Percentiles rank a stretch among this genome's conserved stretches.
These are phyloP conservation scores for Eilema griseolum DNA, from an alignment of 2,888 invertebrate species.

Conservation along the genomic window DNA sequence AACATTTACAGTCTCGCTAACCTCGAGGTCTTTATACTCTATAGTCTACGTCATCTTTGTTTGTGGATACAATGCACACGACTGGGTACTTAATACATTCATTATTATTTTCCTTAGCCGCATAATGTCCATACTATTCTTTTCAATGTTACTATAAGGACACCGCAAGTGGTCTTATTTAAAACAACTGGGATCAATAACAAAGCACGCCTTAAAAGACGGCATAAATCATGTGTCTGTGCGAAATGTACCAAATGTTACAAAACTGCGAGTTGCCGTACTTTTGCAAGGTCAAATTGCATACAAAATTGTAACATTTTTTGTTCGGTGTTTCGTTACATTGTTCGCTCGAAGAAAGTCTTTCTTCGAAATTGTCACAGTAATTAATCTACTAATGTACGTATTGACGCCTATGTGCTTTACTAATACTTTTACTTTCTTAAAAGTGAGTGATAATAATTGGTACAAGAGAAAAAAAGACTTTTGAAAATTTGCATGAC, in stretches of 20 bases:
- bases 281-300: slow-evolving; percentile 73
- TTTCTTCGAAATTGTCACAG: slow-evolving; percentile 73
- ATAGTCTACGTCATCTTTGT: slow-evolving; percentile 64
- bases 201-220: slow-evolving; percentile 67
- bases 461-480: slow-evolving; percentile 62
- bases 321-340: slow-evolving; percentile 53
- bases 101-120: slow-evolving; percentile 63
- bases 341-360: slow-evolving; percentile 68
- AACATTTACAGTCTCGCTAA: slow-evolving; percentile 66
- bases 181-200: slow-evolving; percentile 72
- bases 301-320: slow-evolving; percentile 67
- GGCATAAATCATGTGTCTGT: slow-evolving; percentile 79
- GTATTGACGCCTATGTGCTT: slow-evolving; percentile 59
- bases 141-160: slow-evolving; percentile 68
- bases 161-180: slow-evolving; percentile 80
- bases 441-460: slow-evolving; percentile 68
- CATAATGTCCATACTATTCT: slow-evolving; percentile 61
- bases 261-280: slow-evolving; percentile 66
- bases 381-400: slow-evolving; percentile 81
- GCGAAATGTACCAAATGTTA: slow-evolving; percentile 81
- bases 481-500: slow-evolving; percentile 75
- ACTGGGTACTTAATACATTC: slow-evolving; percentile 64
- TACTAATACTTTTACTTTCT: slow-evolving; percentile 80
- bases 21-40: slow-evolving; percentile 73
- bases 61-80: slow-evolving; percentile 61